phyloP scores from a whole-genome alignment of 1,140 invertebrate genomes.

The Helicorthomorpha holstii region DNA sequence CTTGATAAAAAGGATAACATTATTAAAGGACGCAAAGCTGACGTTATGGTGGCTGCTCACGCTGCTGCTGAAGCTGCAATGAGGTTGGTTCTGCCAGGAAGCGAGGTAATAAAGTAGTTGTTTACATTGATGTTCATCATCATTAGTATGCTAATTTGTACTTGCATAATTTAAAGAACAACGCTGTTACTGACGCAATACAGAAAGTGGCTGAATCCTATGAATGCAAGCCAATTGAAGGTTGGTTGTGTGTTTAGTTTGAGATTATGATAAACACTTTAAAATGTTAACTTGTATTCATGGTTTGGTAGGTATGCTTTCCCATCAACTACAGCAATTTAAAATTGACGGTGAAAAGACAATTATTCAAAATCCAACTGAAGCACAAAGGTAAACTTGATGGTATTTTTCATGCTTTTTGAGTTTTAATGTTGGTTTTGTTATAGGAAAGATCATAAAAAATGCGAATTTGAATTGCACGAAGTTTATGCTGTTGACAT shows the following conservation, averaged over 20 bases:
- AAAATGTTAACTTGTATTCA: background rate
- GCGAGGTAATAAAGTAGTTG: conserved; percentile 41
- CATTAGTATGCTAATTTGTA: background rate
- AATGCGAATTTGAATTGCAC: conserved; percentile 85
- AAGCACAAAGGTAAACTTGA: conserved; percentile 62
- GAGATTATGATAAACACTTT: background rate
- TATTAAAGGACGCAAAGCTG: conserved; percentile 68
- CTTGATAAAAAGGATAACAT: conserved; percentile 26
- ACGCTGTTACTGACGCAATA: conserved; percentile 78
- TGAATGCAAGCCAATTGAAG: conserved; percentile 95
- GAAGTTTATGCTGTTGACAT: conserved; percentile 99
- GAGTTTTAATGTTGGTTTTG: background rate
- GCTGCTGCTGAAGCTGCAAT: conserved; percentile 86
- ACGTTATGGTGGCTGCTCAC: conserved; percentile 89
- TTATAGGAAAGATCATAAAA: conserved; percentile 85
- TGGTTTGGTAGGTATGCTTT: conserved; percentile 62
- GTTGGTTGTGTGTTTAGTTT: conserved; percentile 14
- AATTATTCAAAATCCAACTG: conserved; percentile 95
- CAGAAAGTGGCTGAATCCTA: conserved; percentile 81
- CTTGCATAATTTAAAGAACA: conserved; percentile 46
- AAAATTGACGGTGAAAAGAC: conserved; percentile 98
- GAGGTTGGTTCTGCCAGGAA: conserved; percentile 75
- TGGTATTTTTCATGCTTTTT: conserved; percentile 2
- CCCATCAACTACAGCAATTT: conserved; percentile 90
- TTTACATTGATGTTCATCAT: background rate